These are phyloP conservation scores for Drosophila saltans DNA, from an alignment of 1,140 invertebrate genomes.

Conservation along the genomic window DNA sequence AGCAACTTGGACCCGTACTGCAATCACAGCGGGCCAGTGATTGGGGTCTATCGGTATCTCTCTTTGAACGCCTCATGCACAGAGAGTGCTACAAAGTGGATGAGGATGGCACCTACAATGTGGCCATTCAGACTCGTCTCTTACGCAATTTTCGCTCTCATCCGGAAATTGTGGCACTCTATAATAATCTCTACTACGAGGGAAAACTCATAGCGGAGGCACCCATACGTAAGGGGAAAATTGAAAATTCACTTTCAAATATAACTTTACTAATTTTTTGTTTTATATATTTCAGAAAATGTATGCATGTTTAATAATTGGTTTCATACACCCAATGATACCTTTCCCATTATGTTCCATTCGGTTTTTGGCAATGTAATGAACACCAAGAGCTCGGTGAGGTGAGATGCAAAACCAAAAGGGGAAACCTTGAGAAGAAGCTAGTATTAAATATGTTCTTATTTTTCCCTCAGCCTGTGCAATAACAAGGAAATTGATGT, in stretches of 20 bases:
- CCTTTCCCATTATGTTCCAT: constrained; percentile 88
- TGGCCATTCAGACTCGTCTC: constrained; percentile 87
- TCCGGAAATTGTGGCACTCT: constrained; percentile 85
- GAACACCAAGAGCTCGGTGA: constrained; percentile 59
- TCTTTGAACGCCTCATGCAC: constrained; percentile 86
- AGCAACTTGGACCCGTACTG: constrained; percentile 91
- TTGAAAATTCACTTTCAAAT: neutral
- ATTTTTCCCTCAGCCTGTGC: constrained; percentile 46
- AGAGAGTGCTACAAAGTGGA: constrained; percentile 84
- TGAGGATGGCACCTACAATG: constrained; percentile 84
- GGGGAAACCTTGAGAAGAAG: neutral
- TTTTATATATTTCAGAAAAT: constrained; percentile 29
- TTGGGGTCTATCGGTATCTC: constrained; percentile 84
- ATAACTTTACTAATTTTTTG: too few species aligned
- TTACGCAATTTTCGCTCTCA: constrained; percentile 88
- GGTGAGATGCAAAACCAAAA: constrained; percentile 36
- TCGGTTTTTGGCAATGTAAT: constrained; percentile 84
- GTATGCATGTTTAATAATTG: constrained; percentile 73
- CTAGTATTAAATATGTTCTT: neutral
- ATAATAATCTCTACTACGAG: constrained; percentile 87
- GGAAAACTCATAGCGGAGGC: constrained; percentile 84
- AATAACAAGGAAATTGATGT: constrained; percentile 85
- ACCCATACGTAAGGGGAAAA: constrained; percentile 38
- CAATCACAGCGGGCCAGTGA: constrained; percentile 84
- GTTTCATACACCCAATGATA: constrained; percentile 76